Base-by-base conservation (phyloP, 2,888 invertebrate genomes). In the Pristionchus entomophagus region DNA sequence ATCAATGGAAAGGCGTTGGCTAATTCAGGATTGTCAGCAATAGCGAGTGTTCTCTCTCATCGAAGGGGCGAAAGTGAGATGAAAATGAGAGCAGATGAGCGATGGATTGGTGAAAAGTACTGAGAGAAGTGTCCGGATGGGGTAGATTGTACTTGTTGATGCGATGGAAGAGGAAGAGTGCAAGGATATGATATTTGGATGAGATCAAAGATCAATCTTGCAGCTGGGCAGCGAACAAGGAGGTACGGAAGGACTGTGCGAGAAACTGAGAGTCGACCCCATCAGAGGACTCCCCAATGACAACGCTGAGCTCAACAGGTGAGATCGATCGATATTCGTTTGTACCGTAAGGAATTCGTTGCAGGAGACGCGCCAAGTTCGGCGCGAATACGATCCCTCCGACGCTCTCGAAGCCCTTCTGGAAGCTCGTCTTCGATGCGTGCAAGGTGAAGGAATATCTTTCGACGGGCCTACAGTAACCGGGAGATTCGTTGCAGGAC, bases 401-500 rank as follows among this genome's bases (percentile, higher is more conserved):
- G n/a, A 41, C 69, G 22, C n/a, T 73, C 17, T 73, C 69, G 10
- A 73, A 93, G 87, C 89, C 69, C 2, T 73, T 73, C 41, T 73
- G 78, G 78, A 78, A 78, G 45, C 29, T 51, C 29, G 45, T 49
- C 29, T 51, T 73, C 69, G 69, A 73, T 2, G 69, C 69, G 6
- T 73, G 69, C 69, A 73, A 73, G 69, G 69, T 73, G n/a, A 73
- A 29, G 17, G 51, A 78, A 10, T 45, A 45, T 45, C n/a, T n/a
- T 45, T 78, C 45, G 32, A 77, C n/a, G 22, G 17, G 77, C 2
- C 4, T 32, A 78, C 51, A 17, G 78, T 78, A 78, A 78, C 51
- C n/a, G 4, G 32, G 4, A n/a, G 4, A 3, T 41, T 73, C 41
- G 8, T 22, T 17, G 38, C 69, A 92, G 92, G 93, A 93, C 82